These are phyloP conservation scores for Drosophila prosaltans DNA, from an alignment of 1,140 invertebrate species.

Conservation along the genomic window DNA sequence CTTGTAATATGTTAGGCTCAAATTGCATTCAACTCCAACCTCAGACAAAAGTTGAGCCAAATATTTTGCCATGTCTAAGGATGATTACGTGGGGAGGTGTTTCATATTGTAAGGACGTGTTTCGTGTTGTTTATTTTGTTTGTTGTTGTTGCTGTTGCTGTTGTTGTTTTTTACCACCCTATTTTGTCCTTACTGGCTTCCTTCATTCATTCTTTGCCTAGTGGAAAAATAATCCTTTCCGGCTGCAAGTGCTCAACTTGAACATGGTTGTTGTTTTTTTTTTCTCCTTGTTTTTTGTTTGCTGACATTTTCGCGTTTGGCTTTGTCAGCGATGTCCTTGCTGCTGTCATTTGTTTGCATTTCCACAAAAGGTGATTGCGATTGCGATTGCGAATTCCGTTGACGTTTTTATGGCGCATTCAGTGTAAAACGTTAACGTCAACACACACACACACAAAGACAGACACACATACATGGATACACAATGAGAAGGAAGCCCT, in stretches of 20 bases:
- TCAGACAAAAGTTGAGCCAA: constrained; percentile 4
- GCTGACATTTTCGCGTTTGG: constrained; percentile 79
- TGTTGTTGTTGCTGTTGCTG: constrained; percentile 37
- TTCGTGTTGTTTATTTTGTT: constrained; percentile 31
- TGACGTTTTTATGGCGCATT: constrained; percentile 81
- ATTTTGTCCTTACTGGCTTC: neutral
- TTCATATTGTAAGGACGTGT: constrained; percentile 8
- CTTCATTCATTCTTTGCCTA: constrained; percentile 27
- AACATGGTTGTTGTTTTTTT: neutral
- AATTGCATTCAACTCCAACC: constrained; percentile 2
- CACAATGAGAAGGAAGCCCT: constrained; percentile 51
- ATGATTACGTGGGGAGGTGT: neutral
- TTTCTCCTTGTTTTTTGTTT: constrained; percentile 27
- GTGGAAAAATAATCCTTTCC: constrained; percentile 70
- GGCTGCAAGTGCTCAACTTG: constrained; percentile 58
- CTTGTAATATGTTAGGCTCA: neutral
- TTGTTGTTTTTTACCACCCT: neutral
- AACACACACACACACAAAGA: constrained; percentile 9
- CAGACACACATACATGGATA: constrained; percentile 45
- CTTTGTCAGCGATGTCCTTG: constrained; percentile 79
- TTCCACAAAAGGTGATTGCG: constrained; percentile 78
- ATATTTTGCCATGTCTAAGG: constrained; percentile 10
- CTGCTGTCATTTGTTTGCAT: constrained; percentile 80
- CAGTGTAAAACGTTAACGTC: constrained; percentile 51
- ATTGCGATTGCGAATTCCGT: constrained; percentile 80